Evolutionary conservation across 2,113 vertebrate species (phyloP).

Genomic region (Seriola quinqueradiata): DNA sequence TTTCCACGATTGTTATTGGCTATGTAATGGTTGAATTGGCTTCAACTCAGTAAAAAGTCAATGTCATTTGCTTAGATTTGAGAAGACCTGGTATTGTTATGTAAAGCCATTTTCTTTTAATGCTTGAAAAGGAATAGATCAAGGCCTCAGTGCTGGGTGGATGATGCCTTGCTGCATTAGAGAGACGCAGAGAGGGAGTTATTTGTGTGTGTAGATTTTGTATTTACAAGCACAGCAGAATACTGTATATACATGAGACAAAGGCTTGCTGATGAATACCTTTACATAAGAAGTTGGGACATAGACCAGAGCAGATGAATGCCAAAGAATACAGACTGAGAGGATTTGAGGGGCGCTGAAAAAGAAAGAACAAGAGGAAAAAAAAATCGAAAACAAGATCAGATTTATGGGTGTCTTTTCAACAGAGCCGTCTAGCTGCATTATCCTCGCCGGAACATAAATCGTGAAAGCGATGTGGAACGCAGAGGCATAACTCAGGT

Average conservation of each 20-base stretch:
- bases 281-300: slow-evolving; percentile 64
- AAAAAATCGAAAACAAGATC: slow-evolving; percentile 74
- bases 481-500: slow-evolving; percentile 78
- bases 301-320: slow-evolving; percentile 60
- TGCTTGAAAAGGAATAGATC: slow-evolving; percentile 27
- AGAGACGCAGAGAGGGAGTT: slow-evolving; percentile 8
- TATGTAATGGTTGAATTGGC: neutral
- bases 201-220: slow-evolving; percentile 38
- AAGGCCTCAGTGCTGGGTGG: slow-evolving; percentile 25
- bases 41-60: neutral
- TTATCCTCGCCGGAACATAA: slow-evolving; percentile 81
- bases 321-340: slow-evolving; percentile 44
- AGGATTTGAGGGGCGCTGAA: slow-evolving; percentile 56
- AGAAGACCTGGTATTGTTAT: slow-evolving; percentile 5
- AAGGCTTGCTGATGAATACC: slow-evolving; percentile 58
- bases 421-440: slow-evolving; percentile 73
- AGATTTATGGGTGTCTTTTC: slow-evolving; percentile 85
- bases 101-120: neutral
- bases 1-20: neutral
- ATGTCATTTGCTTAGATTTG: neutral
- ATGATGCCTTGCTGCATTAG: slow-evolving; percentile 16
- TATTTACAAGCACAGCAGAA: slow-evolving; percentile 65
- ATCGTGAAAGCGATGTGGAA: slow-evolving; percentile 76
- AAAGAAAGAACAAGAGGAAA: slow-evolving; percentile 41
- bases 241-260: slow-evolving; percentile 59